A percentile compares a stretch with the other conserved stretches of the same genome.
phyloP scores from a whole-genome alignment of 37 sponge, comb jelly and placozoan species.

The Chondrilla cf. caribensis region DNA sequence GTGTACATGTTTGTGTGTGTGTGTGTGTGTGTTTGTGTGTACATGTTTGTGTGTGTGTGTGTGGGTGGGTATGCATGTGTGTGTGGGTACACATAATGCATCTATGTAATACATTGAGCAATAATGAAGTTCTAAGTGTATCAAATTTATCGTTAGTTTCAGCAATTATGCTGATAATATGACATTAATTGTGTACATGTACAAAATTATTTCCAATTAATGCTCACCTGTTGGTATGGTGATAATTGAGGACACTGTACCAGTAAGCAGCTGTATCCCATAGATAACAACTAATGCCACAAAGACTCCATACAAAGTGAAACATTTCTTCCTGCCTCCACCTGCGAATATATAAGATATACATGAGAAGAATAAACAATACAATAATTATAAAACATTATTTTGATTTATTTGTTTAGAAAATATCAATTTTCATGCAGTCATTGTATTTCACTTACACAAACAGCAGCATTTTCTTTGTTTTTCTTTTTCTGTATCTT shows the following conservation, averaged over 20 bases:
- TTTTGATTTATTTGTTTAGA: background rate
- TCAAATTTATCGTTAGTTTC: too few species aligned
- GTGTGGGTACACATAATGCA: background rate
- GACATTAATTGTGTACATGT: too few species aligned
- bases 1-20: too few species aligned
- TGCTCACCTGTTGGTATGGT: conserved; percentile 17
- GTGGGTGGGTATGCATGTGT: background rate
- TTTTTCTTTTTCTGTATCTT: background rate
- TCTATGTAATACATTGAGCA: too few species aligned
- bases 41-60: background rate
- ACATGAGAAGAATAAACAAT: too few species aligned
- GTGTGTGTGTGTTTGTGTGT: background rate
- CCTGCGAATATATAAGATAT: too few species aligned
- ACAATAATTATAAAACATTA: background rate
- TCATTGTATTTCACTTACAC: background rate
- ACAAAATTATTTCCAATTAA: too few species aligned
- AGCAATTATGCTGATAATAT: too few species aligned
- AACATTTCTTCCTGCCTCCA: background rate
- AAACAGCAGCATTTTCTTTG: background rate
- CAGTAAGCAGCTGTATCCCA: conserved; percentile 3
- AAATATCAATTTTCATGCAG: too few species aligned
- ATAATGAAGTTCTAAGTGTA: background rate
- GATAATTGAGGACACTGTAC: background rate
- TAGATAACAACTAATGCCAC: background rate
- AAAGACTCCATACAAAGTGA: conserved; percentile 16